Conservation (phyloP, 1,140 invertebrate species). For the Lasioglossum albipes region DNA sequence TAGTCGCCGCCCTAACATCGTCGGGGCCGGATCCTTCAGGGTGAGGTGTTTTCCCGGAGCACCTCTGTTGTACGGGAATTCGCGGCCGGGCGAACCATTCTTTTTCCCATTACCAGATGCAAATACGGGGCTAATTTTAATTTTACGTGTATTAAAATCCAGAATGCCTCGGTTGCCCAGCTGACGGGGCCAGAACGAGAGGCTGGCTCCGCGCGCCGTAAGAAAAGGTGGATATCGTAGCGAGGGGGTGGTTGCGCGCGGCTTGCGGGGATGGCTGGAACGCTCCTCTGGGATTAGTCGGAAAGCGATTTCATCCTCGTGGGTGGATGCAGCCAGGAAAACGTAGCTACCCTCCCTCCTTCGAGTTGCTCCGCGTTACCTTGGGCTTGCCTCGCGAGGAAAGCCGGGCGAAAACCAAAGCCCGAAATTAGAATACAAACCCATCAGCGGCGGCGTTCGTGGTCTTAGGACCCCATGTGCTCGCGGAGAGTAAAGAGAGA, state of each 20-base stretch:
- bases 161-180: slow-evolving; percentile 74
- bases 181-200: slow-evolving; percentile 70
- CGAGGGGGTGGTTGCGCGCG: not conserved
- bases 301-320: slow-evolving; percentile 71
- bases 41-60: slow-evolving; percentile 2
- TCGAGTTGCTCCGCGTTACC: not conserved
- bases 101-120: slow-evolving; percentile 82
- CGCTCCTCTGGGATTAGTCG: slow-evolving; percentile 72
- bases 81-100: slow-evolving; percentile 51
- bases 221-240: slow-evolving; percentile 52
- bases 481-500: slow-evolving; percentile 16
- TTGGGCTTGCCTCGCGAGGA: slow-evolving; percentile 47
- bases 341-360: slow-evolving; percentile 47
- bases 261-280: slow-evolving; percentile 17
- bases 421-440: slow-evolving; percentile 77
- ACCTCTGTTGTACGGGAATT: slow-evolving; percentile 41
- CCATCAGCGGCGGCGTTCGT: slow-evolving; percentile 65
- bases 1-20: not conserved
- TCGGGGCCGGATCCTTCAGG: not conserved
- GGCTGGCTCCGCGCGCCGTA: slow-evolving; percentile 33
- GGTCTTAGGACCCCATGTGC: slow-evolving; percentile 71
- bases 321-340: slow-evolving; percentile 67
- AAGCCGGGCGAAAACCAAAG: slow-evolving; percentile 72
- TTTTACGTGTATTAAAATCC: slow-evolving; percentile 83
- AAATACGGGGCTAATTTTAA: slow-evolving; percentile 83